Evolutionary conservation across 2,888 invertebrate species (phyloP).

Genomic region (Theodoxus fluviatilis): DNA sequence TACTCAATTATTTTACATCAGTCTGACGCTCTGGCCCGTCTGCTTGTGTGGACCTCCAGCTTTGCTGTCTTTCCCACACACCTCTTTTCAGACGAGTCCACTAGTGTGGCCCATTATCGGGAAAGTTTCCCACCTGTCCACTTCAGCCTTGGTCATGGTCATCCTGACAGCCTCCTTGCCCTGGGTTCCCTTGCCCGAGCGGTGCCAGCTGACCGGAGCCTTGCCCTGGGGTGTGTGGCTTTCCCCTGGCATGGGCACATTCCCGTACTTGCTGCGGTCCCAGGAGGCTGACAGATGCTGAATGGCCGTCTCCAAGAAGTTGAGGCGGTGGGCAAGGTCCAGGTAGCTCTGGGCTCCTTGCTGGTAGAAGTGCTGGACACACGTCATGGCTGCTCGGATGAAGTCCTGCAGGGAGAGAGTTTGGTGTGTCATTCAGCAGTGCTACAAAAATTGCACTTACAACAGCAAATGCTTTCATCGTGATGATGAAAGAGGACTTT

Average conservation of each 20-base stretch:
- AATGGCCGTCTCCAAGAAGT: conserved; percentile 57
- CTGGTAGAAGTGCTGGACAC: conserved; percentile 63
- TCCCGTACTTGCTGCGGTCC: conserved; percentile 55
- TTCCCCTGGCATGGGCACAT: conserved; percentile 42
- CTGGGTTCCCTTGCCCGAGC: conserved; percentile 33
- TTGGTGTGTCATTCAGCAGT: no score
- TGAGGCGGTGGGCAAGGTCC: conserved; percentile 52
- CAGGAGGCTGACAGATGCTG: conserved; percentile 62
- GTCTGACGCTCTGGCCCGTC: not conserved
- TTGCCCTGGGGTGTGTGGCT: conserved; percentile 7
- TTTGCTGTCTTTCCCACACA: not conserved
- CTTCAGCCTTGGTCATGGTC: conserved; percentile 53
- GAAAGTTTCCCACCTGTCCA: conserved; percentile 47
- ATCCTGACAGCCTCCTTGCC: conserved; percentile 66
- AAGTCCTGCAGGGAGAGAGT: conserved; percentile 65
- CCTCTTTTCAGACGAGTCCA: not conserved
- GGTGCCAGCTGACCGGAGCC: conserved; percentile 14
- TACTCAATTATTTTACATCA: not conserved
- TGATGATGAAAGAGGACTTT: no score
- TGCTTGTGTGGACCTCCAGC: not conserved
- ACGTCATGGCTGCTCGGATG: conserved; percentile 66
- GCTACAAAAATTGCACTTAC: no score
- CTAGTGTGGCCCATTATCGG: not conserved
- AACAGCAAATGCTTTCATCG: no score
- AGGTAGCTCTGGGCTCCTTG: conserved; percentile 59